These are phyloP conservation scores for Squalus acanthias DNA, from an alignment of 2,797 vertebrate genomes.

Conservation along the genomic window DNA sequence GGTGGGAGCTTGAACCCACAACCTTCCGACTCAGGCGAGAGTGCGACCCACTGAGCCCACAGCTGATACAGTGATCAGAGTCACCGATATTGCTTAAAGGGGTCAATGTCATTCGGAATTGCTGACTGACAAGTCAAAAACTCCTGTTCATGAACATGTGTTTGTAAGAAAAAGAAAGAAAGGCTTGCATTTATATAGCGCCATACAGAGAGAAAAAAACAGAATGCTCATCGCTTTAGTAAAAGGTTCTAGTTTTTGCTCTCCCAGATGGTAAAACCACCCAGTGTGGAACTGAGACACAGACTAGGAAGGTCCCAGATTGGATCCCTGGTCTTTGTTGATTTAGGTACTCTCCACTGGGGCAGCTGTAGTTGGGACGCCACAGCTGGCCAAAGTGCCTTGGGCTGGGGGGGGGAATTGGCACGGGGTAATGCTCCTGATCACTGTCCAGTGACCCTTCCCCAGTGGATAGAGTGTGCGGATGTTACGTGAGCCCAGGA, in stretches of 20 bases:
- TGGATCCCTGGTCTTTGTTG: too few species aligned
- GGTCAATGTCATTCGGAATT: too few species aligned
- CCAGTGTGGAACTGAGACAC: background rate
- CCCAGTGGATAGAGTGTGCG: background rate
- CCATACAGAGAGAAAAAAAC: background rate
- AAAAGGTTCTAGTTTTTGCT: background rate
- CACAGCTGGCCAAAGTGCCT: background rate
- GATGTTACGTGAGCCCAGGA: background rate
- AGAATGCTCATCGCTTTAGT: background rate
- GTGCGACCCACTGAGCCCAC: too few species aligned
- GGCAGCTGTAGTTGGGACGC: background rate
- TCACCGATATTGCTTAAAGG: too few species aligned
- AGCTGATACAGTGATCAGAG: too few species aligned
- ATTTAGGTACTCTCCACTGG: background rate
- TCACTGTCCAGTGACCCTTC: too few species aligned
- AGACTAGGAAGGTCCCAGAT: background rate
- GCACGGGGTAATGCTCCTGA: background rate
- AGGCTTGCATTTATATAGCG: too few species aligned
- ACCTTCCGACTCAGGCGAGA: too few species aligned
- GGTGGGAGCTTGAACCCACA: too few species aligned
- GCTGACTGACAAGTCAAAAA: background rate
- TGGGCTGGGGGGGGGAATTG: background rate
- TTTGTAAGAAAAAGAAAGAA: too few species aligned
- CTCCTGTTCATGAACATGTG: too few species aligned
- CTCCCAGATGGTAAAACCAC: background rate